Conservation (phyloP, 2,113 vertebrate genomes). For the Chitala chitala region DNA sequence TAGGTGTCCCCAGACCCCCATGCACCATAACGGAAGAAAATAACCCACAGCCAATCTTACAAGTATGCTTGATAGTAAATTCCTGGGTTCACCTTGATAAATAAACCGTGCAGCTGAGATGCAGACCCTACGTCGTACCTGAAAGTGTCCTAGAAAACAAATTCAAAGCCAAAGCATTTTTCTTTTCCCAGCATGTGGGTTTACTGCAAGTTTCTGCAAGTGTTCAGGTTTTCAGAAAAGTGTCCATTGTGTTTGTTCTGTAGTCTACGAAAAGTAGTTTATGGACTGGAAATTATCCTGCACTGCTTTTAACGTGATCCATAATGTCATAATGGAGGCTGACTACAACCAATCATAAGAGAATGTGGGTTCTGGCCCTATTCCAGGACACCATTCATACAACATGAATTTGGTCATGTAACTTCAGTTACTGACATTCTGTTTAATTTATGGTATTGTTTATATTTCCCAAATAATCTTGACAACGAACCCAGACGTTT, state of each 20-base stretch:
- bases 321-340: background rate
- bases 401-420: background rate
- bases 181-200: background rate
- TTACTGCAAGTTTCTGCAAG: background rate
- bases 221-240: background rate
- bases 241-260: background rate
- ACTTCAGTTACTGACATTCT: background rate
- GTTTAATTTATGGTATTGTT: conserved; percentile 3
- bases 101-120: background rate
- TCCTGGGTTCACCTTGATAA: background rate
- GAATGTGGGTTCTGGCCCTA: background rate
- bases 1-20: background rate
- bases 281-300: background rate
- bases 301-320: background rate
- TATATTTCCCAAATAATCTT: background rate
- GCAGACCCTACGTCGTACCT: background rate
- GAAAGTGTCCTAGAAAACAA: background rate
- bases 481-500: background rate
- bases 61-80: background rate
- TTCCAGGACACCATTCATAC: background rate
- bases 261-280: background rate
- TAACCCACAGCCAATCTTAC: background rate
- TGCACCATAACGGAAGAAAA: background rate
- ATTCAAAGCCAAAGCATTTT: background rate
- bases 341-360: conserved; percentile 4